phyloP scores from a whole-genome alignment of 2,797 vertebrate genomes.

The Acanthurus tractus region DNA sequence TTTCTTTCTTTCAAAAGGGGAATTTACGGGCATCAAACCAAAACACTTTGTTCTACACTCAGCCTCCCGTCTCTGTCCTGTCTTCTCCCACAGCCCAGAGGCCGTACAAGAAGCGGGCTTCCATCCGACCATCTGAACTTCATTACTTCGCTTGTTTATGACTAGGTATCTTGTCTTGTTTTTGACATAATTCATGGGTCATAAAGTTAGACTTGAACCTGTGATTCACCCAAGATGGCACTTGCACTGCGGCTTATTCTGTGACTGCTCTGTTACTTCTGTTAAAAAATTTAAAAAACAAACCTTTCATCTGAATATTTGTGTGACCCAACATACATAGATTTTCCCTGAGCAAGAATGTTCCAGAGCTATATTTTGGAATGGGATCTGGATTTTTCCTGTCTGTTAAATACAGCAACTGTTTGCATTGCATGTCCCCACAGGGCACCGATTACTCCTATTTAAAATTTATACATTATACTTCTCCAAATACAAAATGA shows the following conservation, averaged over 20 bases:
- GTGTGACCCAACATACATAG: not conserved
- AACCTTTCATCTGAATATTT: constrained; percentile 1
- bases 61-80: constrained; percentile 35
- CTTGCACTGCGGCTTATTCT: constrained; percentile 4
- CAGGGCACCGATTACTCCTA: constrained; percentile 8
- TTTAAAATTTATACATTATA: constrained; percentile 18
- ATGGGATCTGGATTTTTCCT: not conserved
- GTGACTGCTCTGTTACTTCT: constrained; percentile 5
- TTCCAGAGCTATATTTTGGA: constrained; percentile 20
- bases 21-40: constrained; percentile 62
- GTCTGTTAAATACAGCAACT: no score
- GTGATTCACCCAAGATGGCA: constrained; percentile 17
- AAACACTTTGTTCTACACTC: constrained; percentile 64
- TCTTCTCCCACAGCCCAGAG: constrained; percentile 54
- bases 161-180: constrained; percentile 58
- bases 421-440: not conserved
- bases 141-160: constrained; percentile 64
- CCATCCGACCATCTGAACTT: constrained; percentile 73
- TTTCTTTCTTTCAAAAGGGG: constrained; percentile 40
- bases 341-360: constrained; percentile 13
- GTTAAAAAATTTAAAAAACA: not conserved
- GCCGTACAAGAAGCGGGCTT: constrained; percentile 25
- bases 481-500: constrained; percentile 9
- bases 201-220: constrained; percentile 41
- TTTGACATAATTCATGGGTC: constrained; percentile 48